Evolutionary conservation across 1,140 invertebrate genomes (phyloP), one percentile per base, ranked within the genome.

Genomic region (Melipona quadrifasciata): DNA sequence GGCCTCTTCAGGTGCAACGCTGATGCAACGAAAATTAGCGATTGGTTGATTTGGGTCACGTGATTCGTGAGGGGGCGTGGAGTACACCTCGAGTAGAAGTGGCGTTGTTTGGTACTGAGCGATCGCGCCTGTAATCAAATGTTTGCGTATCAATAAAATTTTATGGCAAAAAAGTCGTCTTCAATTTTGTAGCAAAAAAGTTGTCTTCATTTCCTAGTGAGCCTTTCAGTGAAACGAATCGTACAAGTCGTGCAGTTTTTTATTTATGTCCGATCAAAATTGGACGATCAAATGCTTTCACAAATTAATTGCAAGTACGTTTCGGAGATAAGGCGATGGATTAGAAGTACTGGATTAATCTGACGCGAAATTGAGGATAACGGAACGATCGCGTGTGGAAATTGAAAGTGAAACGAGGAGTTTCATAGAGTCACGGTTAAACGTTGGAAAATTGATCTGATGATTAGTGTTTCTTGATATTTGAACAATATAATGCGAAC

Each of bases 271-370:
- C 19, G 10, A 10, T 34, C 65, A 27, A n/a, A n/a, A n/a, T 34
- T 67, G 27, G 17, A 47, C 71, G 71, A 73, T 55, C 31, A 47
- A 39, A 39, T 39, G 10, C 47, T 17, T 51, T 51, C n/a, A 2
- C 11, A 27, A 55, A n/a, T 47, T 73, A 31, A 73, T 73, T 73
- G 55, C 8, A 73, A 73, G 31, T 55, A 55, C 55, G 47, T 73
- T 53, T 53, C 47, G n/a, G 19, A 8, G 31, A 68, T 24, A 19
- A 68, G 21, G 34, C 27, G 65, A 21, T 21, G 67, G 34, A 39
- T 68, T 5, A 39, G 31, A 39, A 39, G 19, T 14, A 34, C 12
- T 55, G 3, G 51, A 73, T 31, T 17, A 51, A 27, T 55, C 19
- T 4, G 19, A 53, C 14, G 71, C 14, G 34, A 71, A 39, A 47